Evolutionary conservation across 2,888 invertebrate genomes (phyloP), one percentile per base, ranked within the genome.

Genomic region (Drosophila suboccidentalis): DNA sequence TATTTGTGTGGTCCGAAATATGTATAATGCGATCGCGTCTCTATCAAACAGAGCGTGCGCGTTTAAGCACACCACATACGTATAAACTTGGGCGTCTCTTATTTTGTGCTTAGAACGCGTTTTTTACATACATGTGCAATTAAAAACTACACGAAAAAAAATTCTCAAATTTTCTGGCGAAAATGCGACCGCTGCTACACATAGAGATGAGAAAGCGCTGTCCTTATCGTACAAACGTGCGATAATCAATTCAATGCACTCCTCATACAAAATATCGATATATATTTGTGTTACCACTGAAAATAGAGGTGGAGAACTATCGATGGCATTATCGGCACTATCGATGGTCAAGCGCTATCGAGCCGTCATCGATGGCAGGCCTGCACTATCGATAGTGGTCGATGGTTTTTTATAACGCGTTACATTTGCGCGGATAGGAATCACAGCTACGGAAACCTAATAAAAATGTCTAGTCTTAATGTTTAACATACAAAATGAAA

Each of bases 141-240:
- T 59, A 49, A 62, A 63, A 71, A 79, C 39, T 65, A 74, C 72
- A 71, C 82, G 80, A 66, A 82, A 77, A 82, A 82, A 74, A 82
- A 54, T 59, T 63, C 62, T 67, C 66, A 54, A 79, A 77, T 77
- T 77, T 77, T 77, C 80, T 22, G 22, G 22, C 4, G 22, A 22
- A 22, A 22, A 22, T 79, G 59, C 79, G 55, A 63, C 80, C 78
- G 80, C 78, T 80, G 76, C 53, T 71, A 39, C 44, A 63, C 47
- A 63, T 74, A 80, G 78, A 63, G 71, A 68, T 74, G 78, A 17
- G 49, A 63, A 74, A 78, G 46, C 57, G 61, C 49, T 58, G 41
- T 10, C 36, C 53, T 60, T 76, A 76, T 76, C 75, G 75, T 5
- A 15, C n/a, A 13, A 13, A n/a, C 10, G 32, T 50, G 46, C 76